phyloP scores from a whole-genome alignment of 2,888 invertebrate species.

The Pristionchus maxplancki region DNA sequence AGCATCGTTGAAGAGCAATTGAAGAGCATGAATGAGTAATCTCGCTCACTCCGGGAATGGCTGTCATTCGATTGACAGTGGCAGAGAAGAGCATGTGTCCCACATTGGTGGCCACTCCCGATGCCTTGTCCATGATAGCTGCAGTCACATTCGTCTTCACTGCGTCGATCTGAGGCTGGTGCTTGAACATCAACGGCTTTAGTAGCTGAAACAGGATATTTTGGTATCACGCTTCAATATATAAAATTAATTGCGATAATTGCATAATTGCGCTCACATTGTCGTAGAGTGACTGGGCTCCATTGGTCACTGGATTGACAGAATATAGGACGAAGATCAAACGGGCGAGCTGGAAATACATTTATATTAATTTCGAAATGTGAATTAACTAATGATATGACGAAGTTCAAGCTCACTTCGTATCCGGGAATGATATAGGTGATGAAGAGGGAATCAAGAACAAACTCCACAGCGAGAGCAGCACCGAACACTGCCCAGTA shows the following conservation, averaged over 20 bases:
- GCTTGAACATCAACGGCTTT: slow-evolving; percentile 34
- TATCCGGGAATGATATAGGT: slow-evolving; percentile 45
- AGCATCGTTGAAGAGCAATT: too few relatives aligned
- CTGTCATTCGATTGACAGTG: slow-evolving; percentile 22
- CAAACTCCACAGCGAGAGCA: slow-evolving; percentile 20
- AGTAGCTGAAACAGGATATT: neutral
- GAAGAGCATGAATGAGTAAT: too few relatives aligned
- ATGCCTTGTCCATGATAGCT: neutral
- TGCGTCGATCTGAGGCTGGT: slow-evolving; percentile 36
- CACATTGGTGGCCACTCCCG: neutral
- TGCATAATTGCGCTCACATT: neutral
- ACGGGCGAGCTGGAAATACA: neutral
- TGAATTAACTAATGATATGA: too few relatives aligned
- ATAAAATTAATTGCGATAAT: neutral
- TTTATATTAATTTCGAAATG: neutral
- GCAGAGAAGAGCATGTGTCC: slow-evolving; percentile 11
- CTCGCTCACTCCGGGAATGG: slow-evolving; percentile 8
- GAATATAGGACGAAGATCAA: slow-evolving; percentile 38
- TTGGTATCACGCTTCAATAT: neutral
- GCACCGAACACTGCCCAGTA: slow-evolving; percentile 49
- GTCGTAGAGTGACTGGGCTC: slow-evolving; percentile 44
- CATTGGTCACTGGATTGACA: slow-evolving; percentile 47
- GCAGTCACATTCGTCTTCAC: slow-evolving; percentile 3
- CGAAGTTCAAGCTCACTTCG: slow-evolving; percentile 6
- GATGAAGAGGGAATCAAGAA: slow-evolving; percentile 28